These are phyloP conservation scores for Rostratula benghalensis DNA, from an alignment of 2,113 vertebrate genomes.

Conservation along the genomic window DNA sequence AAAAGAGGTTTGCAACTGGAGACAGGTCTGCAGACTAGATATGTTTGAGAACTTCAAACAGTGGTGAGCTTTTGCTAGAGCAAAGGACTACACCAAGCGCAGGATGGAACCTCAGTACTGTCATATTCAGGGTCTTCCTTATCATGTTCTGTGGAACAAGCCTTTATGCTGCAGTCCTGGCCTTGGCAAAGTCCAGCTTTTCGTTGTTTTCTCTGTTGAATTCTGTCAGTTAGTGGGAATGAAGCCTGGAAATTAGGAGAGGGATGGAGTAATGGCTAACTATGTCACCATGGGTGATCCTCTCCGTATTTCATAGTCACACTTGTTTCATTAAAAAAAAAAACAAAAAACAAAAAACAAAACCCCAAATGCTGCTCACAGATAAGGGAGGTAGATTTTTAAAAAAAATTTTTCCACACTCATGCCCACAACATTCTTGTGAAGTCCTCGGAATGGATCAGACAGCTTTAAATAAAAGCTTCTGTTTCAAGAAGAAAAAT, in stretches of 20 bases:
- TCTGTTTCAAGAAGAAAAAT: not conserved
- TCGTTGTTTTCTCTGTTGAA: not conserved
- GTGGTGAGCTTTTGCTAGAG: not conserved
- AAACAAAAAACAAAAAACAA: too few relatives aligned
- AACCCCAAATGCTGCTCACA: not conserved
- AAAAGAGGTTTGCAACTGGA: not conserved
- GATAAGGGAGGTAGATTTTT: not conserved
- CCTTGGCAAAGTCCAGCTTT: not conserved
- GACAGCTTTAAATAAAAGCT: not conserved
- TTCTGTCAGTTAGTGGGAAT: not conserved
- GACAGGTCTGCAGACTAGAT: not conserved
- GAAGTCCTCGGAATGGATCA: not conserved
- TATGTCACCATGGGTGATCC: not conserved
- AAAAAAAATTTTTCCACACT: too few relatives aligned
- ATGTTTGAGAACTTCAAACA: not conserved
- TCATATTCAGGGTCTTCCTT: not conserved
- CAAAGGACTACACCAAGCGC: not conserved
- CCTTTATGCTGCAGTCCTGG: not conserved
- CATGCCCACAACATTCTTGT: not conserved
- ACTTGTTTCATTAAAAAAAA: not conserved
- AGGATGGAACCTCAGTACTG: not conserved
- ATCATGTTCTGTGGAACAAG: not conserved
- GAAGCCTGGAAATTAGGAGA: not conserved
- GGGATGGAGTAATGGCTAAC: not conserved
- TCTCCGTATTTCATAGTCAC: not conserved